These are phyloP conservation scores for Eleginops maclovinus DNA, from an alignment of 2,113 vertebrate genomes.

Conservation along the genomic window DNA sequence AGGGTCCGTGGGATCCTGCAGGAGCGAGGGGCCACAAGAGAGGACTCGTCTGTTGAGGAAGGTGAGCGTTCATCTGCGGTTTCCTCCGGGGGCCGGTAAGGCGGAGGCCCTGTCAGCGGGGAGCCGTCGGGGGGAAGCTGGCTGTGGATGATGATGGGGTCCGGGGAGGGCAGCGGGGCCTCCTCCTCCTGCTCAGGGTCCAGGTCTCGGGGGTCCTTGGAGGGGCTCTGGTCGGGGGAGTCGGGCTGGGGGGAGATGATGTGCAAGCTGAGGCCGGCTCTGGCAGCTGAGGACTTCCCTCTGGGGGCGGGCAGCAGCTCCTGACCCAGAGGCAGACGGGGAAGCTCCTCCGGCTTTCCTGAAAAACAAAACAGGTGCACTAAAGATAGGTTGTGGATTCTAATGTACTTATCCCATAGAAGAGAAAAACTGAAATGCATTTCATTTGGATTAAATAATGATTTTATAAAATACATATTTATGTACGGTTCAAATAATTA, in stretches of 20 bases:
- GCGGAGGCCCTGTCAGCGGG: conserved; percentile 71
- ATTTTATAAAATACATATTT: too few species aligned
- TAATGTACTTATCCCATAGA: too few species aligned
- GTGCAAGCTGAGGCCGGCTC: conserved; percentile 61
- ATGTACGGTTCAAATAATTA: too few species aligned
- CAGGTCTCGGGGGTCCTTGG: conserved; percentile 65
- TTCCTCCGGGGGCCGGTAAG: conserved; percentile 65
- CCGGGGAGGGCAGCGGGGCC: conserved; percentile 66
- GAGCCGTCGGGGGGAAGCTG: conserved; percentile 51
- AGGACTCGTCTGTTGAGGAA: not conserved
- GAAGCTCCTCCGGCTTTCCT: conserved; percentile 87
- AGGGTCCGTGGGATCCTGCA: not conserved
- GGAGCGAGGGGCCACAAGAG: not conserved
- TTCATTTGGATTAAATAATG: too few species aligned
- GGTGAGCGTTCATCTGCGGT: not conserved
- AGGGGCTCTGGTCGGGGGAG: conserved; percentile 71
- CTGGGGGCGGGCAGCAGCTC: conserved; percentile 80
- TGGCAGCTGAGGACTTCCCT: conserved; percentile 41
- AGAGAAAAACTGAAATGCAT: too few species aligned
- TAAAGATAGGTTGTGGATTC: too few species aligned
- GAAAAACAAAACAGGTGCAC: not conserved
- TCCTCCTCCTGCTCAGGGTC: conserved; percentile 41
- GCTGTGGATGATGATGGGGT: conserved; percentile 77
- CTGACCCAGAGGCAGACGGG: conserved; percentile 83
- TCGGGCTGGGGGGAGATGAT: conserved; percentile 62